phyloP scores from a whole-genome alignment of 2,113 vertebrate species.

The Oceanites oceanicus region DNA sequence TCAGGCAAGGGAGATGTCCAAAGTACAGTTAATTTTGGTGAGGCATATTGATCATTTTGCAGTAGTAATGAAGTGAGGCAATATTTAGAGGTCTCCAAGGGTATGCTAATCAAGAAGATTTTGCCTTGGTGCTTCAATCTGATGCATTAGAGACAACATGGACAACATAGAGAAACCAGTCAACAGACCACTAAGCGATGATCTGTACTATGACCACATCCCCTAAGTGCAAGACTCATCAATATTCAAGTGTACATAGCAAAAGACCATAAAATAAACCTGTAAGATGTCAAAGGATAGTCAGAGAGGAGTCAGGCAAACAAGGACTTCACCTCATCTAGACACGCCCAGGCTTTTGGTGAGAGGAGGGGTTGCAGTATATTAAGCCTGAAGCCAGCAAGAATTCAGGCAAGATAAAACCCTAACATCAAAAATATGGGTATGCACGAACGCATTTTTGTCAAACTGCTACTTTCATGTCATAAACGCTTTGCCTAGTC shows the following conservation, averaged over 20 bases:
- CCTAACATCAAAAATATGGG: not conserved
- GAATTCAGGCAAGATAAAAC: slow-evolving; percentile 22
- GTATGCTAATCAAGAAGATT: not conserved
- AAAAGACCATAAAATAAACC: not conserved
- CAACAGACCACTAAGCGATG: not conserved
- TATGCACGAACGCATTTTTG: not conserved
- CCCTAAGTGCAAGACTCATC: not conserved
- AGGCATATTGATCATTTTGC: slow-evolving; percentile 63
- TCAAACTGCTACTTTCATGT: not conserved
- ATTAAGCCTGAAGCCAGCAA: not conserved
- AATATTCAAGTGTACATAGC: not conserved
- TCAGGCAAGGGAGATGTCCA: slow-evolving; percentile 51
- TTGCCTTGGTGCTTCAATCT: not conserved
- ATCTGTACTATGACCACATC: not conserved
- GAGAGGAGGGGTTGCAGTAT: not conserved
- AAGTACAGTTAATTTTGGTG: slow-evolving; percentile 55
- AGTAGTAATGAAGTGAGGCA: slow-evolving; percentile 49
- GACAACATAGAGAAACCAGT: not conserved
- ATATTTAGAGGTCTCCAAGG: slow-evolving; percentile 60
- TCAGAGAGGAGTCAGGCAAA: not conserved
- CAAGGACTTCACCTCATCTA: not conserved
- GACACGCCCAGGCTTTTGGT: not conserved
- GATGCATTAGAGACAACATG: not conserved
- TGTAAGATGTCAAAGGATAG: not conserved
- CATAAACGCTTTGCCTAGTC: not conserved